phyloP scores from a whole-genome alignment of 2,797 vertebrate genomes.

The Sphaeramia orbicularis region DNA sequence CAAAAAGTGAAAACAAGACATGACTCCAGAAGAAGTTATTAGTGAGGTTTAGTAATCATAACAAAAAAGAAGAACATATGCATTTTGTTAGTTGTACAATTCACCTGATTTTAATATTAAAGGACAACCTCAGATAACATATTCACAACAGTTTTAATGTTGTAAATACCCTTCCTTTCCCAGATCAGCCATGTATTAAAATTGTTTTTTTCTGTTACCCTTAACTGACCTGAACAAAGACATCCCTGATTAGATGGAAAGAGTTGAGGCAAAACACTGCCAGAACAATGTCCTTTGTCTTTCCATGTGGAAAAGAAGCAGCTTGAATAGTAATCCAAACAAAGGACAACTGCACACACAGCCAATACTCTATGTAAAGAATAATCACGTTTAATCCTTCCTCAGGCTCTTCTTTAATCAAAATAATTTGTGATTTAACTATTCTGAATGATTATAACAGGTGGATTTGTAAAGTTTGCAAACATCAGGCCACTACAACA shows the following conservation, averaged over 20 bases:
- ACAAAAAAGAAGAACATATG: too few species aligned
- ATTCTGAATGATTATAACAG: not conserved
- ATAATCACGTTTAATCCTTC: not conserved
- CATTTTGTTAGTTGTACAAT: not conserved
- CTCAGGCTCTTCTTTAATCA: conserved; percentile 10
- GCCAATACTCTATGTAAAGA: conserved; percentile 11
- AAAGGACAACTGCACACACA: conserved; percentile 33
- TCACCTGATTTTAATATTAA: not conserved
- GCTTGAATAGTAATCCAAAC: conserved; percentile 35
- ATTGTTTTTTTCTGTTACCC: conserved; percentile 16
- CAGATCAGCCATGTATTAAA: conserved; percentile 9
- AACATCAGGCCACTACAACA: too few species aligned
- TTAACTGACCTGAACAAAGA: conserved; percentile 42
- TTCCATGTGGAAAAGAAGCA: conserved; percentile 43
- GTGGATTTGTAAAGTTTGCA: too few species aligned
- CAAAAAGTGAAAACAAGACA: not conserved
- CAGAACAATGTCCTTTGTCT: conserved; percentile 68
- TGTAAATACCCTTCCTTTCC: not conserved
- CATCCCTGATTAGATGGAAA: conserved; percentile 36
- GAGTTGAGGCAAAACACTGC: conserved; percentile 40
- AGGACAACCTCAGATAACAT: conserved; percentile 2
- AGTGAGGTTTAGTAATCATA: too few species aligned
- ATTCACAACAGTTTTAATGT: not conserved
- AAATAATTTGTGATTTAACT: not conserved
- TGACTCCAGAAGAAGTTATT: not conserved